phyloP scores from a whole-genome alignment of 2,888 invertebrate species.

The Allacma fusca region DNA sequence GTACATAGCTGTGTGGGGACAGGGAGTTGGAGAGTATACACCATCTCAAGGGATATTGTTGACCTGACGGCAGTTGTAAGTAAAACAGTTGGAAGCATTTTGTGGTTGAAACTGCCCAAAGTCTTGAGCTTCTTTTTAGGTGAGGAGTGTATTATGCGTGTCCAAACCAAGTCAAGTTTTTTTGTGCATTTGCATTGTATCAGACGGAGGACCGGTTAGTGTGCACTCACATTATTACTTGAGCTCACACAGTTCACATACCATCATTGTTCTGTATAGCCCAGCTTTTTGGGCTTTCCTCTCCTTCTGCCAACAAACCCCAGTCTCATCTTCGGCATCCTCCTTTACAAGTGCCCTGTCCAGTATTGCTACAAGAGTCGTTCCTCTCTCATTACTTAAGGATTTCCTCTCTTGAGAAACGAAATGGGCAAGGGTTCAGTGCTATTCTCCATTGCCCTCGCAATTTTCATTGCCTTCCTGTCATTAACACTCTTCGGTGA shows the following conservation, averaged over 20 bases:
- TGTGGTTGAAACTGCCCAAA: constrained; percentile 13
- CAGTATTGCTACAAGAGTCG: not conserved
- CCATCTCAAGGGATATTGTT: not conserved
- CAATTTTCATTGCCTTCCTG: constrained; percentile 23
- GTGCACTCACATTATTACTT: constrained; percentile 4
- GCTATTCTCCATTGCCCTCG: not conserved
- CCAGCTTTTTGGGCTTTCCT: constrained; percentile 9
- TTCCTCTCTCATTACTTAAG: no score
- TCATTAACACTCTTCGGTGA: constrained; percentile 38
- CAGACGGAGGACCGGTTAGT: not conserved
- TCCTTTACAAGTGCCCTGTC: not conserved
- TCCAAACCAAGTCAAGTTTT: constrained; percentile 16
- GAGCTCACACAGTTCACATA: not conserved
- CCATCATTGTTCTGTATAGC: not conserved
- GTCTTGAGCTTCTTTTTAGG: constrained; percentile 7
- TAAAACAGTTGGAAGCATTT: not conserved
- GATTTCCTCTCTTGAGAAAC: not conserved
- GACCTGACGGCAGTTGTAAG: constrained; percentile 4
- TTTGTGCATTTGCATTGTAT: constrained; percentile 7
- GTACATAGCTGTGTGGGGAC: no score
- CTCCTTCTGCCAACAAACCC: not conserved
- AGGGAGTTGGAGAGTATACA: no score
- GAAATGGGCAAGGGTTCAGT: constrained; percentile 17
- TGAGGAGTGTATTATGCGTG: constrained; percentile 7
- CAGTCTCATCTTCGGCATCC: not conserved